Percentiles rank a stretch among this genome's conserved stretches.
Evolutionary conservation across 2,888 invertebrate species (phyloP).

Genomic region (Scaptomyza flava): DNA sequence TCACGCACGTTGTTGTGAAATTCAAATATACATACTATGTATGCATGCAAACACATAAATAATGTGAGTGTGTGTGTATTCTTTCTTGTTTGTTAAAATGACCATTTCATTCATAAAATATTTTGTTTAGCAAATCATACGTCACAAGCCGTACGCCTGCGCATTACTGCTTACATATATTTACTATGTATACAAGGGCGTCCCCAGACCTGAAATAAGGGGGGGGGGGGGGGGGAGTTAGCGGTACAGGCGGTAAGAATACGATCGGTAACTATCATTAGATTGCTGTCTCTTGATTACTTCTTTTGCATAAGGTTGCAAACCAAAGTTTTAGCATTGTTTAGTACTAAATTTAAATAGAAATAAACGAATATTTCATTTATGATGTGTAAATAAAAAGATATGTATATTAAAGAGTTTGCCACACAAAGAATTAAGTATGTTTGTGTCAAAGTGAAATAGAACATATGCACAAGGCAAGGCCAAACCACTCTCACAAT

Average conservation of each 20-base stretch:
- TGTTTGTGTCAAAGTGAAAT: slow-evolving; percentile 8
- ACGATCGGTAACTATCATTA: too few species aligned
- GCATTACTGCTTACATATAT: not conserved
- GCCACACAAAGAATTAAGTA: not conserved
- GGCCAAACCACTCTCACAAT: slow-evolving; percentile 22
- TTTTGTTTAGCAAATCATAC: slow-evolving; percentile 11
- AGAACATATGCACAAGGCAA: slow-evolving; percentile 13
- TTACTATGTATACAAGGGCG: too few species aligned
- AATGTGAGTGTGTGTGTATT: not conserved
- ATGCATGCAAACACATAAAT: not conserved
- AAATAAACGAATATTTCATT: too few species aligned
- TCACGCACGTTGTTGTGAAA: slow-evolving; percentile 48
- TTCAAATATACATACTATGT: not conserved
- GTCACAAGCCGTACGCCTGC: slow-evolving; percentile 30
- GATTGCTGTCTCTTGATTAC: too few species aligned
- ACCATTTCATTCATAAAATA: slow-evolving; percentile 50
- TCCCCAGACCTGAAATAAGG: too few species aligned
- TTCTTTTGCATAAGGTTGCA: too few species aligned
- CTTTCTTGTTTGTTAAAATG: slow-evolving; percentile 2
- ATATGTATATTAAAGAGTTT: not conserved
- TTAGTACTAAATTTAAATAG: too few species aligned
- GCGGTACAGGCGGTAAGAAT: too few species aligned
- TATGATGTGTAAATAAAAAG: too few species aligned
- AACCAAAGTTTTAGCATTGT: too few species aligned
- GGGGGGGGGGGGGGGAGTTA: too few species aligned